Evolutionary conservation across 2,888 invertebrate genomes (phyloP).

Genomic region (Hyles lineata): DNA sequence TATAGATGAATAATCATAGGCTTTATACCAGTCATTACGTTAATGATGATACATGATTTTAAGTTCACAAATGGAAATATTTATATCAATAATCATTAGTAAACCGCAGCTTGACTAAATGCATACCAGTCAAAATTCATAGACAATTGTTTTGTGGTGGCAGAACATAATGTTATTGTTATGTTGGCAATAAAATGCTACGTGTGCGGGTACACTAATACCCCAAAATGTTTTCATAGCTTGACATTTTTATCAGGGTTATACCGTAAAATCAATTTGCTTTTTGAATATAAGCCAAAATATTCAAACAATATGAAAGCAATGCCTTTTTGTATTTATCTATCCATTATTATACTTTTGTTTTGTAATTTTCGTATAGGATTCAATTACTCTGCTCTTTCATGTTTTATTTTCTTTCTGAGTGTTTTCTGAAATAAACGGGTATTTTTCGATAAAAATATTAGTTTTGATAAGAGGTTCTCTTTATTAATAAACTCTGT

Average conservation of each 20-base stretch:
- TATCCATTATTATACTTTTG: background rate
- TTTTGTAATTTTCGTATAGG: background rate
- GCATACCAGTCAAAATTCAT: background rate
- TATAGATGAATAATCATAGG: no score
- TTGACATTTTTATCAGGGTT: background rate
- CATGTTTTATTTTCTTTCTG: background rate
- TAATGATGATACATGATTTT: no score
- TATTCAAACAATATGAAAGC: conserved; percentile 3
- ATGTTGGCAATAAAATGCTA: background rate
- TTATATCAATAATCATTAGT: no score
- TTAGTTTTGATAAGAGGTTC: no score
- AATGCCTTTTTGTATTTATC: background rate
- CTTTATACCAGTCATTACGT: no score
- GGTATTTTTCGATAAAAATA: background rate
- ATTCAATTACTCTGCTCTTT: background rate
- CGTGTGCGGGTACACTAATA: background rate
- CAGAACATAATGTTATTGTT: background rate
- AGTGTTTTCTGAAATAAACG: background rate
- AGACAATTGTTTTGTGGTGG: background rate
- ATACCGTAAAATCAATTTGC: conserved; percentile 14
- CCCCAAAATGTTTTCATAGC: conserved; percentile 5
- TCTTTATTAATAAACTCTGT: no score
- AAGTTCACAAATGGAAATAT: no score
- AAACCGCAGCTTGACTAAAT: background rate
- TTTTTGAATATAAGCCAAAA: conserved; percentile 15